These are phyloP conservation scores for Diaperis boleti DNA, from an alignment of 2,888 invertebrate genomes.

Conservation along the genomic window DNA sequence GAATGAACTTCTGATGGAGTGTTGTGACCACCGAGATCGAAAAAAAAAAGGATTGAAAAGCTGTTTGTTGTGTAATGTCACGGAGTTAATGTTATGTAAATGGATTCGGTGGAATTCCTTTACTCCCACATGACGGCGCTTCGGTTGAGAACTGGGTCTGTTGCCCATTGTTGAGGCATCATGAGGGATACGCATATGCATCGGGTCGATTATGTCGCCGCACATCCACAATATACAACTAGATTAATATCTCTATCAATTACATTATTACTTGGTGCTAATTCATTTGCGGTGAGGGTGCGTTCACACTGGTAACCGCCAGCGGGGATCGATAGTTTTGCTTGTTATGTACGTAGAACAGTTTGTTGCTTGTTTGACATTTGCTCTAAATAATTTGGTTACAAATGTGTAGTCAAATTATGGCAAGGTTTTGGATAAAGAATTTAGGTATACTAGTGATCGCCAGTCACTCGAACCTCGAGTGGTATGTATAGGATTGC, in stretches of 20 bases:
- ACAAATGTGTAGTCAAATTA: too few relatives aligned
- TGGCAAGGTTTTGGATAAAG: too few relatives aligned
- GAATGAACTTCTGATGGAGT: conserved; percentile 17
- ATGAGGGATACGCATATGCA: conserved; percentile 40
- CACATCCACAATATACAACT: conserved; percentile 10
- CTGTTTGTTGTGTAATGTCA: conserved; percentile 21
- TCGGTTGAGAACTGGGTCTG: conserved; percentile 14
- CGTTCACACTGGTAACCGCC: background rate
- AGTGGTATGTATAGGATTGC: too few relatives aligned
- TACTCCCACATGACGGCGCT: conserved; percentile 34
- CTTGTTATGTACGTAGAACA: too few relatives aligned
- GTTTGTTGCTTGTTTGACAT: too few relatives aligned
- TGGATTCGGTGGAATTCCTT: conserved; percentile 32
- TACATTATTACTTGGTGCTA: conserved; percentile 33
- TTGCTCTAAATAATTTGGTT: too few relatives aligned
- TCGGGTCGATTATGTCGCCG: conserved; percentile 31
- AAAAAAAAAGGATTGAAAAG: conserved; percentile 24
- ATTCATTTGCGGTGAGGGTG: conserved; percentile 22
- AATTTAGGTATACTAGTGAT: too few relatives aligned
- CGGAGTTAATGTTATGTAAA: conserved; percentile 33
- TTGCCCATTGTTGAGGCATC: conserved; percentile 32
- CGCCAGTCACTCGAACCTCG: too few relatives aligned
- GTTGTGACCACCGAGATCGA: conserved; percentile 24
- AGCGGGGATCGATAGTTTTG: too few relatives aligned
- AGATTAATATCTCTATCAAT: conserved; percentile 41